Conservation (phyloP, 92 coral and sea anemone genomes). For the Galaxea fascicularis region DNA sequence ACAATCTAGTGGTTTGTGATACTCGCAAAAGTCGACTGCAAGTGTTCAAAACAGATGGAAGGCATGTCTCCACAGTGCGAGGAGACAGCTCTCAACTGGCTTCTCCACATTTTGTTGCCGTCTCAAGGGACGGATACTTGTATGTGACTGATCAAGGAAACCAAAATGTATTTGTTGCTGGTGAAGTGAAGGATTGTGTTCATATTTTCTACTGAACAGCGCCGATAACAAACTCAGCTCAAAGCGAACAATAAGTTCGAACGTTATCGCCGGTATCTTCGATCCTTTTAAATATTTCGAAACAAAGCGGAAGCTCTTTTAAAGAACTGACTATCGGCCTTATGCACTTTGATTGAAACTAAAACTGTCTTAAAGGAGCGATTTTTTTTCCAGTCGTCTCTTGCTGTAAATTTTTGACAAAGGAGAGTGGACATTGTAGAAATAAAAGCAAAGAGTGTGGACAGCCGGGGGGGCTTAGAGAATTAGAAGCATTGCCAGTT, state of each 20-base stretch:
- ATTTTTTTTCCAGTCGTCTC: not conserved
- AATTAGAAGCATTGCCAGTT: too few species aligned
- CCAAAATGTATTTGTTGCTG: not conserved
- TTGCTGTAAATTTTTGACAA: not conserved
- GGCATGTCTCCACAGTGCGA: not conserved
- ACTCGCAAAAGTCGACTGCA: conserved; percentile 19
- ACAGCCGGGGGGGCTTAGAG: not conserved
- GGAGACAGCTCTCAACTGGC: not conserved
- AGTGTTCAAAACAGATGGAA: conserved; percentile 43
- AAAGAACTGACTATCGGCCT: too few species aligned
- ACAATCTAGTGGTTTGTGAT: conserved; percentile 45
- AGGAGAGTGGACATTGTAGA: not conserved
- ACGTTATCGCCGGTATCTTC: too few species aligned
- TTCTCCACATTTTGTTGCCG: conserved; percentile 31
- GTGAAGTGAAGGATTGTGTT: not conserved
- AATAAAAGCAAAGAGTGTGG: too few species aligned
- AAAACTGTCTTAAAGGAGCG: too few species aligned
- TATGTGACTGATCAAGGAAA: not conserved
- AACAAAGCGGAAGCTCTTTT: not conserved
- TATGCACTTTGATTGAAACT: too few species aligned
- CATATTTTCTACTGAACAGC: conserved; percentile 10
- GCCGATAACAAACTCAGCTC: too few species aligned
- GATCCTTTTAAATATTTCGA: not conserved
- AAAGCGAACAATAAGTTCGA: too few species aligned
- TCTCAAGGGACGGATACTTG: conserved; percentile 17